Evolutionary conservation across 2,113 vertebrate species (phyloP).

Genomic region (Rattus rattus): DNA sequence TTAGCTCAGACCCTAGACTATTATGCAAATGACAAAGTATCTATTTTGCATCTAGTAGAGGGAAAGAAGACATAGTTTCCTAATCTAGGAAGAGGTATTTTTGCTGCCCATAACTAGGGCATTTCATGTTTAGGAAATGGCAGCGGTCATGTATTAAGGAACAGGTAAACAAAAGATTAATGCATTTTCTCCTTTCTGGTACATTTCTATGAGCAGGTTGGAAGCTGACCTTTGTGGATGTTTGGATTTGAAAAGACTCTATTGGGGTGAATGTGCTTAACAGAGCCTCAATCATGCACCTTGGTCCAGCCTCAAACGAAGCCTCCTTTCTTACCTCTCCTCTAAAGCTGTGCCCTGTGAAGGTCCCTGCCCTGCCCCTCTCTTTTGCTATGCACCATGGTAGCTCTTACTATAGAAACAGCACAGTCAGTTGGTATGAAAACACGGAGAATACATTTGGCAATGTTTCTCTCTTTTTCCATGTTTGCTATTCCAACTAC

Average conservation of each 20-base stretch:
- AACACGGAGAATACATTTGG: background rate
- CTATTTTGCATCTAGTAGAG: constrained; percentile 32
- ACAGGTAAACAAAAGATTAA: background rate
- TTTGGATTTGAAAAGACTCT: background rate
- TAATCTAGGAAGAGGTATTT: constrained; percentile 31
- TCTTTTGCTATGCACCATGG: background rate
- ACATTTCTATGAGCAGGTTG: constrained; percentile 21
- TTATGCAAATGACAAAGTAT: constrained; percentile 13
- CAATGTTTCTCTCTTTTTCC: background rate
- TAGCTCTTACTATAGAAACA: background rate
- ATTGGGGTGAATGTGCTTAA: background rate
- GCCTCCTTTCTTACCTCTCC: background rate
- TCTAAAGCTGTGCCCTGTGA: background rate
- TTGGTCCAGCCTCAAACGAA: background rate
- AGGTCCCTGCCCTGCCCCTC: background rate
- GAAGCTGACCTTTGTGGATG: background rate
- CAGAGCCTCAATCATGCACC: too few species aligned
- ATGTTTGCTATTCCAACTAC: background rate
- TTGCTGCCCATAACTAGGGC: constrained; percentile 28
- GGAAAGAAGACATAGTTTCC: background rate
- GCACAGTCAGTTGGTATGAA: background rate
- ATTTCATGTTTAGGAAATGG: constrained; percentile 40
- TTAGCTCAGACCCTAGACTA: background rate
- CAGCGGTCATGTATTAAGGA: background rate
- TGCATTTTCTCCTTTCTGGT: constrained; percentile 35